These are phyloP conservation scores for Panurus biarmicus DNA, from an alignment of 2,113 vertebrate genomes.

Conservation along the genomic window DNA sequence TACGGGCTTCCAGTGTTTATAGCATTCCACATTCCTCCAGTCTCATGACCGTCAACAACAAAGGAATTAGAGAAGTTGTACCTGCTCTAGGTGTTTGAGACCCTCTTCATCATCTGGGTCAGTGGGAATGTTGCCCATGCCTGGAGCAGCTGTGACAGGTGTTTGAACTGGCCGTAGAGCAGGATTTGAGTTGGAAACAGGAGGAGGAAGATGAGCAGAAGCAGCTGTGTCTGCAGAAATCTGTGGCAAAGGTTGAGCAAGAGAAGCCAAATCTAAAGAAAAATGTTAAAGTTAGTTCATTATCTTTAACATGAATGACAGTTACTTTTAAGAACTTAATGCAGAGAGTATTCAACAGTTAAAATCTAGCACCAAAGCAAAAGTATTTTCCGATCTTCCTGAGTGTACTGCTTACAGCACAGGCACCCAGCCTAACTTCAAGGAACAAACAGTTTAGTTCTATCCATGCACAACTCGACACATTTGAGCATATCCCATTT, in stretches of 20 bases:
- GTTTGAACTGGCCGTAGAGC: conserved; percentile 62
- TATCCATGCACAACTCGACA: not conserved
- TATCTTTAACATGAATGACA: not conserved
- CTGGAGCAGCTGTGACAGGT: conserved; percentile 70
- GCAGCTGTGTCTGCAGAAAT: conserved; percentile 69
- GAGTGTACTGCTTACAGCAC: not conserved
- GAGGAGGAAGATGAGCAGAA: conserved; percentile 65
- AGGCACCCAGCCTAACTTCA: not conserved
- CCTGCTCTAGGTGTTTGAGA: conserved; percentile 96
- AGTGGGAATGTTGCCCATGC: conserved; percentile 70
- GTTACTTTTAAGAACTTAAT: not conserved
- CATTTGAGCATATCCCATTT: not conserved
- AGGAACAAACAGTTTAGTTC: not conserved
- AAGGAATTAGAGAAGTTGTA: conserved; percentile 43
- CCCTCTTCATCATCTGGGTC: conserved; percentile 95
- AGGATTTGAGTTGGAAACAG: conserved; percentile 65
- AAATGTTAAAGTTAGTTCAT: not conserved
- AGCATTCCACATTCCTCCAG: not conserved
- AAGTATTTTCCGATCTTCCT: not conserved
- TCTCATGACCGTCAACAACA: not conserved
- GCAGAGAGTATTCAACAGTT: not conserved
- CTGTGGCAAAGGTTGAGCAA: conserved; percentile 68
- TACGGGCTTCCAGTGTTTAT: not conserved
- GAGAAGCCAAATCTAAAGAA: conserved; percentile 73
- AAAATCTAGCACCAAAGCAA: not conserved